These are phyloP conservation scores for Sphyrna mokarran DNA, from an alignment of 2,113 vertebrate species.

Conservation along the genomic window DNA sequence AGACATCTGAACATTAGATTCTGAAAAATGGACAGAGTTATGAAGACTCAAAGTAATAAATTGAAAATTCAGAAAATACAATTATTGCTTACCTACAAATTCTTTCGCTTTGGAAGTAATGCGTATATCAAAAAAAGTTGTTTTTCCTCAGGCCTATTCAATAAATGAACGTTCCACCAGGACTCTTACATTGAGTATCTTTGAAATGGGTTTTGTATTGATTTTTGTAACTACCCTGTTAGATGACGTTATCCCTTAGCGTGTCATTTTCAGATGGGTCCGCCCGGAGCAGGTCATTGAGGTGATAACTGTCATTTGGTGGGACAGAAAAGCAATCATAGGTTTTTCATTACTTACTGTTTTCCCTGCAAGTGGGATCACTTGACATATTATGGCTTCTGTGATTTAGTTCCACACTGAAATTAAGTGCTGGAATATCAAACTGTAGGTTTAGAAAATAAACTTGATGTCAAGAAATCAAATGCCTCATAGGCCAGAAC, in stretches of 20 bases:
- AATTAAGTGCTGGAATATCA: conserved; percentile 99
- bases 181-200: conserved; percentile 84
- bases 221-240: conserved; percentile 99
- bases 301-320: conserved; percentile 99
- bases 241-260: conserved; percentile 99
- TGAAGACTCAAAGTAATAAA: conserved; percentile 81
- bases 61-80: conserved; percentile 80
- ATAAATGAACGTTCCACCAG: conserved; percentile 95
- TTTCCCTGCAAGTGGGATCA: conserved; percentile 88
- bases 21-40: conserved; percentile 53
- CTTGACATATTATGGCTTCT: conserved; percentile 97
- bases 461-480: conserved; percentile 78
- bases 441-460: conserved; percentile 87
- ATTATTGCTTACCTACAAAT: conserved; percentile 88
- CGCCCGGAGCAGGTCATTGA: conserved; percentile 98
- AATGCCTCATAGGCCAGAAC: conserved; percentile 69
- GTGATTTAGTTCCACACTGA: conserved; percentile 98
- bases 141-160: conserved; percentile 89
- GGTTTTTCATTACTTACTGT: conserved; percentile 99
- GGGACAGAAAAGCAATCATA: conserved; percentile 99
- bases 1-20: conserved; percentile 70
- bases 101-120: conserved; percentile 78
- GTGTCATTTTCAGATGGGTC: conserved; percentile 93
- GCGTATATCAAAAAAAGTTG: conserved; percentile 88
- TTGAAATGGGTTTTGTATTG: conserved; percentile 99